Base-by-base conservation (phyloP, 2,113 vertebrate genomes). In the Merops nubicus region DNA sequence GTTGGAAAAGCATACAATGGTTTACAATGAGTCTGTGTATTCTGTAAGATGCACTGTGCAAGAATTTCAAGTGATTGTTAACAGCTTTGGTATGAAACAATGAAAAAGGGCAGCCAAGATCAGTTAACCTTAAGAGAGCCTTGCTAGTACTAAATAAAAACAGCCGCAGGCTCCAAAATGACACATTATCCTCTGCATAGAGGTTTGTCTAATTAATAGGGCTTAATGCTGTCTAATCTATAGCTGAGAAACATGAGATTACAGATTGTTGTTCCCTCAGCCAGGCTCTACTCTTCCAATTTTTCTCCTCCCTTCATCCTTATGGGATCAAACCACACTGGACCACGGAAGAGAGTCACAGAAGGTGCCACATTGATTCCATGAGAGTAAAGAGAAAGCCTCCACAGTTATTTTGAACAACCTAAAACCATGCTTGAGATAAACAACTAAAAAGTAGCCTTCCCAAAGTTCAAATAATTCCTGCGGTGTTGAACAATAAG, bases 1-100 rank as follows among this genome's bases (percentile, higher is more conserved):
- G 91, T 95, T 83, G 77, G 84, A 40, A 91, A 95, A 95, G 85
- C 8, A 91, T 25, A 92, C 13, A 42, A n/a, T 43, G 43, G 89
- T 62, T 92, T 95, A 80, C 51, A 86, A 48, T 45, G 20, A 81
- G 15, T 12, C 85, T 14, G 9, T 29, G 26, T 26, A 43, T 88
- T 53, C 65, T 15, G 0, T 63, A 73, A 82, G 93, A 89, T 36
- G 42, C 3, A 26, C 40, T 50, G n/a, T 50, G 14, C 33, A 84
- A 56, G 21, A 63, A 43, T 64, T 74, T 48, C 70, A 83, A 29
- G 26, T 8, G 15, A 88, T 15, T 82, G 33, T 48, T 85, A 51
- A 62, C 79, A 80, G 28, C 29, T 12, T 63, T 53, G n/a, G 36
- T 34, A 88, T 33, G 26, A 84, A 76, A 65, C 33, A 8, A 43